These are phyloP conservation scores for Mormyrus proboscirostris DNA, from an alignment of 2,797 vertebrate genomes.

Conservation along the genomic window DNA sequence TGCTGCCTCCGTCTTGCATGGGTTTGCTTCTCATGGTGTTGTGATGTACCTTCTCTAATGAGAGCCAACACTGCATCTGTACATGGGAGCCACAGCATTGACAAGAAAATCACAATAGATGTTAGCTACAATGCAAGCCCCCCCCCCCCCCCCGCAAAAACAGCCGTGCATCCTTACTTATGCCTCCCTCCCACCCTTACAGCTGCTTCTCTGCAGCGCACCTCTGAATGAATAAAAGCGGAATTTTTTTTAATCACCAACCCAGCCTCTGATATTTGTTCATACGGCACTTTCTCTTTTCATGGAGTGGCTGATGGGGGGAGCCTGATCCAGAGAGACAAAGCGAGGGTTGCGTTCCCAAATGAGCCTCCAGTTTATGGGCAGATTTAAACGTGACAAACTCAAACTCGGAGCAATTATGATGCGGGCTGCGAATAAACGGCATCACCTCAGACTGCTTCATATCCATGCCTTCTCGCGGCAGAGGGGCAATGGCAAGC, in stretches of 20 bases:
- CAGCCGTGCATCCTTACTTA: background rate
- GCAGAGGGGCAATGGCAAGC: conserved; percentile 27
- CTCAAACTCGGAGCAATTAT: conserved; percentile 33
- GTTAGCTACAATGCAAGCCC: background rate
- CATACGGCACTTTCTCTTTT: background rate
- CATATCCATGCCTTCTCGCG: conserved; percentile 30
- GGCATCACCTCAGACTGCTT: conserved; percentile 33
- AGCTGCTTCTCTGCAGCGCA: background rate
- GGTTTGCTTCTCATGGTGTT: background rate
- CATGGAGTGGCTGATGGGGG: background rate
- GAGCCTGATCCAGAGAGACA: background rate
- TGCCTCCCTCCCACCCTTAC: background rate
- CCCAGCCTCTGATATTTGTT: background rate
- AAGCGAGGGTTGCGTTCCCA: background rate
- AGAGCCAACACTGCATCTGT: background rate
- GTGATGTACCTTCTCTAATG: background rate
- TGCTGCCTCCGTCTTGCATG: background rate
- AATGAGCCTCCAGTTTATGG: background rate
- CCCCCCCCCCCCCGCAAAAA: background rate
- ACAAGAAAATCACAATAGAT: background rate
- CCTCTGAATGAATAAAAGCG: background rate
- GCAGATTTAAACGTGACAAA: conserved; percentile 31
- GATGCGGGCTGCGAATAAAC: conserved; percentile 30
- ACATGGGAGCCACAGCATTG: background rate
- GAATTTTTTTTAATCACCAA: background rate